Conservation (phyloP, 2,113 vertebrate genomes). For the Hiodon tergisus region DNA sequence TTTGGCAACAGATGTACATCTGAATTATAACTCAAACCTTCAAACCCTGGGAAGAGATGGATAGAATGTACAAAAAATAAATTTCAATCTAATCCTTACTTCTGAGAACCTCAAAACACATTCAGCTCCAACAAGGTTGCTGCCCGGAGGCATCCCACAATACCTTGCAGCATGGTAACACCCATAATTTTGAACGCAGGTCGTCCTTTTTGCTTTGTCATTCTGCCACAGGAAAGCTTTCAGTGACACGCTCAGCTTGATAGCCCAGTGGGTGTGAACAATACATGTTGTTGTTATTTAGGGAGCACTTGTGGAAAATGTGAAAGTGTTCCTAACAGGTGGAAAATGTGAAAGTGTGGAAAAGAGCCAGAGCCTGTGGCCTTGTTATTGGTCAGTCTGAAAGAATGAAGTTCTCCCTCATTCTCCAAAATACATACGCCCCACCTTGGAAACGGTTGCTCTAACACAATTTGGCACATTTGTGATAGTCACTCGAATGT, state of each 20-base stretch:
- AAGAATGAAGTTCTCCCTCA: slow-evolving; percentile 23
- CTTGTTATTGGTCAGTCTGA: slow-evolving; percentile 34
- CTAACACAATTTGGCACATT: slow-evolving; percentile 39
- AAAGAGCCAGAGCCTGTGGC: slow-evolving; percentile 18
- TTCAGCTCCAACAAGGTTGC: slow-evolving; percentile 17
- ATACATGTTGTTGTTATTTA: slow-evolving; percentile 24
- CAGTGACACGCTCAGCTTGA: slow-evolving; percentile 8
- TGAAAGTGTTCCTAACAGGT: slow-evolving; percentile 27
- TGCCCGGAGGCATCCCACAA: slow-evolving; percentile 1
- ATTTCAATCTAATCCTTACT: background rate
- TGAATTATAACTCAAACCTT: slow-evolving; percentile 29
- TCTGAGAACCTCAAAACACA: slow-evolving; percentile 24
- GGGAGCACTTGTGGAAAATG: slow-evolving; percentile 18
- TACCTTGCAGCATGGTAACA: slow-evolving; percentile 4
- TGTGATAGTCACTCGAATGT: slow-evolving; percentile 22
- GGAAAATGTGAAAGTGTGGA: slow-evolving; percentile 37
- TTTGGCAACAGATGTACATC: slow-evolving; percentile 29
- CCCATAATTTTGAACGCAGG: slow-evolving; percentile 18
- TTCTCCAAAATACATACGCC: slow-evolving; percentile 26
- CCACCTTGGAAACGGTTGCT: slow-evolving; percentile 42
- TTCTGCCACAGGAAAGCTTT: slow-evolving; percentile 31
- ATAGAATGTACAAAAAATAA: too few species aligned
- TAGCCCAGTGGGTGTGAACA: background rate
- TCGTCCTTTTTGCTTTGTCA: slow-evolving; percentile 20
- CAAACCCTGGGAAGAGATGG: too few species aligned